Conservation (phyloP, 2,888 invertebrate genomes). For the Synanthedon myopaeformis region DNA sequence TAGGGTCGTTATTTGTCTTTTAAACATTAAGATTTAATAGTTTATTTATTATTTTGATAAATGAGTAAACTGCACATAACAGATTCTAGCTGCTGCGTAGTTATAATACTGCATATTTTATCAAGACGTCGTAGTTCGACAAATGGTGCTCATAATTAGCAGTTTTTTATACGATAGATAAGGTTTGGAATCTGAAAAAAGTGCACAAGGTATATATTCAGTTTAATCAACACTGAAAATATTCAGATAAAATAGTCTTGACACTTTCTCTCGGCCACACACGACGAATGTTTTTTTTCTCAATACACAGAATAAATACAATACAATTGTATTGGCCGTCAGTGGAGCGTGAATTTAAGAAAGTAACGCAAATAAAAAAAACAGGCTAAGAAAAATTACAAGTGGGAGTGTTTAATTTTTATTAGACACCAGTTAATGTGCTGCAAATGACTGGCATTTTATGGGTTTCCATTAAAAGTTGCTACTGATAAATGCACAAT, state of each 20-base stretch:
- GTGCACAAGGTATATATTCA: too few relatives aligned
- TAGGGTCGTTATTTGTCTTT: too few relatives aligned
- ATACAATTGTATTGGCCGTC: constrained; percentile 1
- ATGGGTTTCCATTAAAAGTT: neutral
- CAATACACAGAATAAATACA: neutral
- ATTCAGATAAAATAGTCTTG: neutral
- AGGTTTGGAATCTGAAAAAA: too few relatives aligned
- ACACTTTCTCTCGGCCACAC: constrained; percentile 3
- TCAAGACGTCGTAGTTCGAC: too few relatives aligned
- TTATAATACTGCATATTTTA: too few relatives aligned
- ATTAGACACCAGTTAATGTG: neutral
- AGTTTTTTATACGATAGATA: too few relatives aligned
- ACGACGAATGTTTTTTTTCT: neutral
- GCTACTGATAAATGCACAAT: neutral
- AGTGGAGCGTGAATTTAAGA: constrained; percentile 3
- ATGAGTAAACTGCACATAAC: too few relatives aligned
- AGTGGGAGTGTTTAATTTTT: neutral
- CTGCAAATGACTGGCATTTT: neutral
- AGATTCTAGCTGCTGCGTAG: too few relatives aligned
- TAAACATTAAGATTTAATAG: too few relatives aligned
- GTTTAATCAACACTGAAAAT: too few relatives aligned
- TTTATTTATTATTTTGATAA: too few relatives aligned
- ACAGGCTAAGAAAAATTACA: neutral
- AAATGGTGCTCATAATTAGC: too few relatives aligned
- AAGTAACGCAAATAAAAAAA: constrained; percentile 1